Evolutionary conservation across 2,888 invertebrate species (phyloP).

Genomic region (Agriopis leucophaearia): DNA sequence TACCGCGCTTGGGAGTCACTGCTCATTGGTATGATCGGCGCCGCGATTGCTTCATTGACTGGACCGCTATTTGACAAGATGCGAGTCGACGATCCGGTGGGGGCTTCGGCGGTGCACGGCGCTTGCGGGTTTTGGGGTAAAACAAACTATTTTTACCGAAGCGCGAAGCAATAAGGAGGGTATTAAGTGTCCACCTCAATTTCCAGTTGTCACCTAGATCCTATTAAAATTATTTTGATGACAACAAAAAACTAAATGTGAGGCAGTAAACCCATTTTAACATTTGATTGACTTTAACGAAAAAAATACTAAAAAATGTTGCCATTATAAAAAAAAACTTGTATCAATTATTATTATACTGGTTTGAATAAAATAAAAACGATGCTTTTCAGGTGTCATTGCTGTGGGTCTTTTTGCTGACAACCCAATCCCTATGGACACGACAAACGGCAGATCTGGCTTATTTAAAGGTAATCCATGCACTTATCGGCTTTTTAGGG

Average conservation of each 20-base stretch:
- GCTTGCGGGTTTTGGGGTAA: conserved; percentile 91
- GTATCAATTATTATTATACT: too few species aligned
- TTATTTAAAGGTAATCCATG: conserved; percentile 88
- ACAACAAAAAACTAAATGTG: too few species aligned
- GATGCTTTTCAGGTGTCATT: conserved; percentile 88
- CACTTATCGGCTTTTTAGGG: background rate
- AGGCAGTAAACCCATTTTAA: too few species aligned
- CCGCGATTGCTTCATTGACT: conserved; percentile 89
- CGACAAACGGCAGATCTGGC: conserved; percentile 92
- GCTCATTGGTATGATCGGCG: conserved; percentile 93
- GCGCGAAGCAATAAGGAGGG: too few species aligned
- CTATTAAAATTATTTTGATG: too few species aligned
- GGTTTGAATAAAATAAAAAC: too few species aligned
- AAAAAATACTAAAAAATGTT: too few species aligned
- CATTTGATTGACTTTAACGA: too few species aligned
- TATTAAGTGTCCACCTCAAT: too few species aligned
- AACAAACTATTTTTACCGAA: background rate
- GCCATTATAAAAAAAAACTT: too few species aligned
- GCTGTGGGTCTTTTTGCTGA: conserved; percentile 96
- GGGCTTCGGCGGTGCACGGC: conserved; percentile 96
- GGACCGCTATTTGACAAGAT: conserved; percentile 92
- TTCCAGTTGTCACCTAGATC: too few species aligned
- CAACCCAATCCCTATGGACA: conserved; percentile 92
- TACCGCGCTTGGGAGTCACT: conserved; percentile 95
- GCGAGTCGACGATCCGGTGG: conserved; percentile 96